phyloP scores from a whole-genome alignment of 2,113 vertebrate species.

The Chaenogobius annularis region DNA sequence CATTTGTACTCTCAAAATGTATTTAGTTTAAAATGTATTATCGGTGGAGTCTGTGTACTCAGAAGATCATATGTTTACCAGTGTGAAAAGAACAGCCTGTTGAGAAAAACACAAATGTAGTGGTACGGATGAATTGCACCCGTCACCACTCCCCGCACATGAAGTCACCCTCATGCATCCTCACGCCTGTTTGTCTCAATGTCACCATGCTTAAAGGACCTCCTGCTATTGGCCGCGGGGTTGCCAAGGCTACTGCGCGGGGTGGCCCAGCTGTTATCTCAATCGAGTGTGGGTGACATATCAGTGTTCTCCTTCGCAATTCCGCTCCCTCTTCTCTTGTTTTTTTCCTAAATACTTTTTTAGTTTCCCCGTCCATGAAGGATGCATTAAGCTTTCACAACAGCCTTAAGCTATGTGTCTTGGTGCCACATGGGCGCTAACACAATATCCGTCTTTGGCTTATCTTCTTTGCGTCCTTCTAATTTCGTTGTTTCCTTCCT shows the following conservation, averaged over 20 bases:
- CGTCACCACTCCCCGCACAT: background rate
- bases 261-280: slow-evolving; percentile 45
- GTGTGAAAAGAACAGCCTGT: background rate
- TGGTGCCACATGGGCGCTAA: slow-evolving; percentile 13
- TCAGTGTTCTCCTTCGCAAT: slow-evolving; percentile 32
- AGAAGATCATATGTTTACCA: background rate
- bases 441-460: slow-evolving; percentile 11
- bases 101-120: background rate
- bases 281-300: slow-evolving; percentile 26
- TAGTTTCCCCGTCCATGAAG: slow-evolving; percentile 31
- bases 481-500: slow-evolving; percentile 1
- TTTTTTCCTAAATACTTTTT: background rate
- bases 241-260: slow-evolving; percentile 65
- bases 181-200: slow-evolving; percentile 25
- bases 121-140: background rate
- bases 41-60: background rate
- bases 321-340: slow-evolving; percentile 9
- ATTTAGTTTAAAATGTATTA: too few relatives aligned
- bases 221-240: slow-evolving; percentile 53
- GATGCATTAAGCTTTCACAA: slow-evolving; percentile 33
- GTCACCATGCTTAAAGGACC: slow-evolving; percentile 39
- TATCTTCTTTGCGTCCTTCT: slow-evolving; percentile 13
- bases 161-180: too few relatives aligned
- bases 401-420: slow-evolving; percentile 39
- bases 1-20: too few relatives aligned